Conservation (phyloP, 1,140 invertebrate species). For the Sycophaga agraensis region DNA sequence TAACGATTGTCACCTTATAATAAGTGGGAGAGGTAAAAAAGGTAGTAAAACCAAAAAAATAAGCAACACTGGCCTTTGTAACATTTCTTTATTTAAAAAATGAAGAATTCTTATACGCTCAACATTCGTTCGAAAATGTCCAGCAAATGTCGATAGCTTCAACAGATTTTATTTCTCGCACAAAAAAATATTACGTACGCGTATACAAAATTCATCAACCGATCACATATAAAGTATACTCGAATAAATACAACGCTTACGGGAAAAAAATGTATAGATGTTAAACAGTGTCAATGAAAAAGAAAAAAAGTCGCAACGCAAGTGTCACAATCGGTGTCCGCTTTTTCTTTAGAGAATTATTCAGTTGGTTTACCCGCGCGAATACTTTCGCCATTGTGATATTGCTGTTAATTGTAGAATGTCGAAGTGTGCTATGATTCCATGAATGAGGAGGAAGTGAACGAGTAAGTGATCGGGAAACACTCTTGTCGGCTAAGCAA, state of each 20-base stretch:
- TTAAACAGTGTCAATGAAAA: neutral
- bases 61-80: slow-evolving; percentile 13
- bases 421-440: no score
- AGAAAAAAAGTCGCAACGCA: slow-evolving; percentile 1
- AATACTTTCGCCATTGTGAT: no score
- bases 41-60: neutral
- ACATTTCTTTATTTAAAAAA: slow-evolving; percentile 29
- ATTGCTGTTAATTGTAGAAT: no score
- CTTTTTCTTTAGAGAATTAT: no score
- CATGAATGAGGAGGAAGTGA: no score
- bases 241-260: slow-evolving; percentile 18
- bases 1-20: no score
- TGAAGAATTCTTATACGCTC: slow-evolving; percentile 19
- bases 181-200: slow-evolving; percentile 18
- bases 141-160: slow-evolving; percentile 16
- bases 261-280: neutral
- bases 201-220: slow-evolving; percentile 17
- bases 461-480: no score
- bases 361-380: no score
- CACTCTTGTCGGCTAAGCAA: no score
- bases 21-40: no score
- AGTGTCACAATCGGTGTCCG: no score
- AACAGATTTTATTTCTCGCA: slow-evolving; percentile 24
- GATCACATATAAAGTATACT: slow-evolving; percentile 15
- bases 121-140: slow-evolving; percentile 7